These are phyloP conservation scores for Lagopus leucura DNA, from an alignment of 2,113 vertebrate species.

Conservation along the genomic window DNA sequence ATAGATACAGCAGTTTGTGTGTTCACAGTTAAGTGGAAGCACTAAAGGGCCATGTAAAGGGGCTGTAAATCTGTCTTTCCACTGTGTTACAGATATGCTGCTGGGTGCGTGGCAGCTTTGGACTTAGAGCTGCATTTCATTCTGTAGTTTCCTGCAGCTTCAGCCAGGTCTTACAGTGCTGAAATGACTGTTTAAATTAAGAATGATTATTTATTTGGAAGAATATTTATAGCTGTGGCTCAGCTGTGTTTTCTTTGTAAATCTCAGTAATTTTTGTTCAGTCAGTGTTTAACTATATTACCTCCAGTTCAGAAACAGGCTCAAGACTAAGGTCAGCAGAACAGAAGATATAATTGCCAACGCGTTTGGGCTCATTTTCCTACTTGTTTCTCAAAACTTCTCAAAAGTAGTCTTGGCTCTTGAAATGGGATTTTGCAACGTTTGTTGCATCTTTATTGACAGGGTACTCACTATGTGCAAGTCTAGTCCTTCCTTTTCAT, in stretches of 20 bases:
- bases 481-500: neutral
- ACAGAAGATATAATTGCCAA: neutral
- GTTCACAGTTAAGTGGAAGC: neutral
- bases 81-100: rapidly evolving
- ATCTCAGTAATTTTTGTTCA: neutral
- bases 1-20: neutral
- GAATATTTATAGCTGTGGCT: neutral
- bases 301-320: neutral
- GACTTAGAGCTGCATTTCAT: neutral
- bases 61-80: neutral
- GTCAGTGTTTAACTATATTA: neutral
- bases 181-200: neutral
- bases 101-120: rapidly evolving
- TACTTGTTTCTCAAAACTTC: neutral
- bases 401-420: neutral
- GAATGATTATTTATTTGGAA: neutral
- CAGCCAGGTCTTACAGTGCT: neutral
- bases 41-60: neutral
- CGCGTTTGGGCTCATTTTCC: neutral
- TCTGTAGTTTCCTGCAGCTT: neutral
- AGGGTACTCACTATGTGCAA: rapidly evolving
- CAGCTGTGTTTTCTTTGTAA: neutral
- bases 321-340: neutral
- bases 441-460: neutral
- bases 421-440: neutral